Conservation (phyloP, 2,797 vertebrate species). For the Danio aesculapii region DNA sequence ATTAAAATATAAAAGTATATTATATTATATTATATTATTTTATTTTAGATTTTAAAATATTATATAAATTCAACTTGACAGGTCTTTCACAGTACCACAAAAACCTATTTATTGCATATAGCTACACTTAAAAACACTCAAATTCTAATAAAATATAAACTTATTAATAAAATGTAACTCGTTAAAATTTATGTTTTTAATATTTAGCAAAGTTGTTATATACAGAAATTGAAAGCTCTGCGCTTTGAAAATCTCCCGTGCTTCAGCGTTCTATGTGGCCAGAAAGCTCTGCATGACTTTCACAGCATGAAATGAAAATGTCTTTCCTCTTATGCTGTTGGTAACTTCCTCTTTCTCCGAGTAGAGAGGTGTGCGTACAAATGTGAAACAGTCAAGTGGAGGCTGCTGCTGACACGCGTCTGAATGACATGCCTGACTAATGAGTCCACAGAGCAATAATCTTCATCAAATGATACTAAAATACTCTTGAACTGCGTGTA, state of each 20-base stretch:
- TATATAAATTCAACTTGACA: too few species aligned
- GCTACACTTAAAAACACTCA: too few species aligned
- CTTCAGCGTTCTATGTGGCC: slow-evolving; percentile 35
- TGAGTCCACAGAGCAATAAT: slow-evolving; percentile 28
- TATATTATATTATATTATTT: too few species aligned
- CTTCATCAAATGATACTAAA: slow-evolving; percentile 45
- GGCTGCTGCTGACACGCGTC: slow-evolving; percentile 35
- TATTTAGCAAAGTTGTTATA: too few species aligned
- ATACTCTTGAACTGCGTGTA: slow-evolving; percentile 20
- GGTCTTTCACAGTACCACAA: too few species aligned
- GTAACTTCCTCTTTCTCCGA: slow-evolving; percentile 64
- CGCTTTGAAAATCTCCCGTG: background rate
- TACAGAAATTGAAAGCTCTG: background rate
- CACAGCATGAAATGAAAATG: slow-evolving; percentile 40
- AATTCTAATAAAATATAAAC: too few species aligned
- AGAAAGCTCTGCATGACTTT: background rate
- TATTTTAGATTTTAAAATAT: too few species aligned
- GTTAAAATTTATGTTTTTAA: too few species aligned
- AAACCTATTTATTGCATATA: too few species aligned
- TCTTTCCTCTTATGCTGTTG: slow-evolving; percentile 57
- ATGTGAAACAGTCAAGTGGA: slow-evolving; percentile 47
- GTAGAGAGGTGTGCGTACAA: slow-evolving; percentile 49
- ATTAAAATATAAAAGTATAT: too few species aligned
- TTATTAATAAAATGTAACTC: too few species aligned
- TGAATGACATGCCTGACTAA: slow-evolving; percentile 34